Conservation (phyloP, 2,888 invertebrate species). For the Agrochola litura region DNA sequence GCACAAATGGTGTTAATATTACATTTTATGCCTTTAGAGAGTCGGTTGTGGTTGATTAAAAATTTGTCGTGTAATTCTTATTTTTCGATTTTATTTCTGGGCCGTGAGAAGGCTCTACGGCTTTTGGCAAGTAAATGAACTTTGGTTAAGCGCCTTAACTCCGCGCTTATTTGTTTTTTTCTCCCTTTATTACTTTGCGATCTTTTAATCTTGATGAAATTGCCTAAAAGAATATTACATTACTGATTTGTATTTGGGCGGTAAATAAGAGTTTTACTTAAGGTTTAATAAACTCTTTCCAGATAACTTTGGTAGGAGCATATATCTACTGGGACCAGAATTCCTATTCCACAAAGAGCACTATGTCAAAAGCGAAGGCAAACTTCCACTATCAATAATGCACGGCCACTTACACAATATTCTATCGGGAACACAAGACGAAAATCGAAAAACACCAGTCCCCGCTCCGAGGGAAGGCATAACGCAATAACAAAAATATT, state of each 20-base stretch:
- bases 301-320: neutral
- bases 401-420: conserved; percentile 79
- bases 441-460: conserved; percentile 74
- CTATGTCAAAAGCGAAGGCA: conserved; percentile 62
- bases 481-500: conserved; percentile 89
- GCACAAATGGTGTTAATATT: conserved; percentile 86
- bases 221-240: conserved; percentile 41
- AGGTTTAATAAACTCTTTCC: neutral
- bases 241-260: conserved; percentile 34
- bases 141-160: conserved; percentile 56
- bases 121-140: conserved; percentile 57
- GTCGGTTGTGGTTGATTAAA: conserved; percentile 81
- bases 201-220: conserved; percentile 57
- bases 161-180: conserved; percentile 60
- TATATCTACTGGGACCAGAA: conserved; percentile 10
- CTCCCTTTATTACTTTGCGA: conserved; percentile 62
- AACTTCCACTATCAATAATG: conserved; percentile 79
- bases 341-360: conserved; percentile 62
- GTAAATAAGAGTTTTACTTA: conserved; percentile 11
- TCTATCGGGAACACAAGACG: conserved; percentile 73
- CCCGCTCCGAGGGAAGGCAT: conserved; percentile 73
- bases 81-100: conserved; percentile 71
- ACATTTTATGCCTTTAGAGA: conserved; percentile 83
- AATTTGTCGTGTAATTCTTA: conserved; percentile 76
- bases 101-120: conserved; percentile 69